phyloP scores from a whole-genome alignment of 1,140 invertebrate genomes.

The Drosophila ananassae region DNA sequence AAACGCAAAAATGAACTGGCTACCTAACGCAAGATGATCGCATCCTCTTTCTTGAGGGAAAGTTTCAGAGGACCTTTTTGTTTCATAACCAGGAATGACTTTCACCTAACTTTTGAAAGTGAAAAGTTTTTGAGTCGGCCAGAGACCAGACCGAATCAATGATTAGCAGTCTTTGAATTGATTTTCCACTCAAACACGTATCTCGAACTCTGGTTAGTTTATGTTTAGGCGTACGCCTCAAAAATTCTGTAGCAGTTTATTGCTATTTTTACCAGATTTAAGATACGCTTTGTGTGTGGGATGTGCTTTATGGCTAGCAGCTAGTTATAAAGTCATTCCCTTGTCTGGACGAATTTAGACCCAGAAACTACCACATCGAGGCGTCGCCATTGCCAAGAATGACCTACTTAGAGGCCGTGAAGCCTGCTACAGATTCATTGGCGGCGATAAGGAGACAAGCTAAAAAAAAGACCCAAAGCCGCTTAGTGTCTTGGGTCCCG shows the following conservation, averaged over 20 bases:
- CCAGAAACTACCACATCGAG: constrained; percentile 53
- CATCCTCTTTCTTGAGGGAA: constrained; percentile 45
- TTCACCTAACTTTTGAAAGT: constrained; percentile 51
- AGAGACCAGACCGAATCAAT: constrained; percentile 48
- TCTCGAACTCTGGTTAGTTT: neutral
- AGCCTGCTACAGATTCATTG: constrained; percentile 65
- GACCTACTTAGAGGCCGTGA: constrained; percentile 55
- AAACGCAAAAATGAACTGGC: constrained; percentile 35
- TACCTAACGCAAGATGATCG: constrained; percentile 58
- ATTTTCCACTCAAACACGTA: neutral
- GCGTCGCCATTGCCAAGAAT: constrained; percentile 29
- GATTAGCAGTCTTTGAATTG: constrained; percentile 51
- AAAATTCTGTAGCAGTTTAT: neutral
- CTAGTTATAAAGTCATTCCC: constrained; percentile 77
- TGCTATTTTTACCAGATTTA: neutral
- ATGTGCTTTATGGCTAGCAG: constrained; percentile 57
- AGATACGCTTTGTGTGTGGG: constrained; percentile 20
- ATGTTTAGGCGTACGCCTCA: neutral
- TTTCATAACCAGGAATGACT: constrained; percentile 38
- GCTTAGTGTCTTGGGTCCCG: constrained; percentile 41
- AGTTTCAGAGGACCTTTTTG: constrained; percentile 31
- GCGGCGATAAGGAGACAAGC: constrained; percentile 55
- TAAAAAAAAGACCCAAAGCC: constrained; percentile 40
- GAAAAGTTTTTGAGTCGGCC: constrained; percentile 53
- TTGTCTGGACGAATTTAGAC: constrained; percentile 22